Percentiles rank a stretch among this genome's conserved stretches.
These are phyloP conservation scores for Sphaerophoria rueppellii DNA, from an alignment of 2,888 invertebrate genomes.

Conservation along the genomic window DNA sequence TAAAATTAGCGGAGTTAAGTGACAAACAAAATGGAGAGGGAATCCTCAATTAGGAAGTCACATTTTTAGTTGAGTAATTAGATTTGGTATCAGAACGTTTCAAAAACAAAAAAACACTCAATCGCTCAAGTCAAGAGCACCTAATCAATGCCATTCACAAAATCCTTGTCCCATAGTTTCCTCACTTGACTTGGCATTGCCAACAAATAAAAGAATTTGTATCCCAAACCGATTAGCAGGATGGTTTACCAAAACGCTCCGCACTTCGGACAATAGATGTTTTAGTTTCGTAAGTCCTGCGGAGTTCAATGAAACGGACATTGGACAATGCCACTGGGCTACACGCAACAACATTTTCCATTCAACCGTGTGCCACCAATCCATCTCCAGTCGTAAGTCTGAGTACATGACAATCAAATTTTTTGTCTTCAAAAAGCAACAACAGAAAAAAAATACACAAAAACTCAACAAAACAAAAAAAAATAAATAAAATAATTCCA, in stretches of 20 bases:
- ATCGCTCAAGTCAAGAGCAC: not conserved
- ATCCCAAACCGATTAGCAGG: conserved; percentile 65
- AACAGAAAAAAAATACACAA: conserved; percentile 2
- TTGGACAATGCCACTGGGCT: conserved; percentile 38
- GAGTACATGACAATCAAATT: conserved; percentile 68
- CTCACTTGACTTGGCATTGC: conserved; percentile 51
- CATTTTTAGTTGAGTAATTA: conserved; percentile 4
- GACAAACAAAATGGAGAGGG: conserved; percentile 17
- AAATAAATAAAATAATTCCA: conserved; percentile 60
- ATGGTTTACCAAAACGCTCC: conserved; percentile 65
- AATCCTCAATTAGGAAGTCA: not conserved
- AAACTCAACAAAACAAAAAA: conserved; percentile 1
- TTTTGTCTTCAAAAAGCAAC: conserved; percentile 31
- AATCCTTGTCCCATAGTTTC: not conserved
- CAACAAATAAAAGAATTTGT: conserved; percentile 7
- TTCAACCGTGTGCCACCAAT: conserved; percentile 58
- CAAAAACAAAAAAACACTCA: not conserved
- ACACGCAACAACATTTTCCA: conserved; percentile 1
- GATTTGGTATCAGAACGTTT: not conserved
- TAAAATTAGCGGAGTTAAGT: conserved; percentile 28
- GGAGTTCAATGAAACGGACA: conserved; percentile 69
- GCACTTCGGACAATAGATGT: conserved; percentile 46
- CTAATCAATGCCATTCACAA: not conserved
- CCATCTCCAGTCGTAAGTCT: conserved; percentile 59
- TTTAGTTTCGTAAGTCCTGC: conserved; percentile 24